phyloP scores from a whole-genome alignment of 2,113 vertebrate genomes.

The Poeciliopsis retropinna region DNA sequence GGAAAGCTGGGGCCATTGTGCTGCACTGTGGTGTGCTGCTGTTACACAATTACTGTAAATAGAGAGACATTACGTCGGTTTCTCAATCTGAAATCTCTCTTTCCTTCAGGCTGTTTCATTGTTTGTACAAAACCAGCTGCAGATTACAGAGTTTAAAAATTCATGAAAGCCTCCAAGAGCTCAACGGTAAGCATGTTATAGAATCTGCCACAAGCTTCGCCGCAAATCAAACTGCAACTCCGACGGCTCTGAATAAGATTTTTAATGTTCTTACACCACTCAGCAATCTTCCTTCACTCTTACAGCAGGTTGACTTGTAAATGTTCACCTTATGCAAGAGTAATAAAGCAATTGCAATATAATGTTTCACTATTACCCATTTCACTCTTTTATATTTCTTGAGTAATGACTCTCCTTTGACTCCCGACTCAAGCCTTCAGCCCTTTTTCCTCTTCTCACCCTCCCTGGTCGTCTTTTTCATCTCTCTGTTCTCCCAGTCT shows the following conservation, averaged over 20 bases:
- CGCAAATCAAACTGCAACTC: conserved; percentile 6
- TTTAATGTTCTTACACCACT: conserved; percentile 7
- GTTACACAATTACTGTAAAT: conserved; percentile 47
- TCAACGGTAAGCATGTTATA: not conserved
- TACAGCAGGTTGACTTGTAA: conserved; percentile 21
- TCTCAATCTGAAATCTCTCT: conserved; percentile 37
- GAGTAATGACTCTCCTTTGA: conserved; percentile 30
- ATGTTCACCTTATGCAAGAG: conserved; percentile 3
- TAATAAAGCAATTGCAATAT: conserved; percentile 12
- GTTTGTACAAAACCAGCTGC: conserved; percentile 23
- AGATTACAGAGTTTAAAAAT: conserved; percentile 29
- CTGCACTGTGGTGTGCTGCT: conserved; percentile 31
- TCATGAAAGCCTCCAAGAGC: conserved; percentile 18
- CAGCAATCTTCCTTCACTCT: conserved; percentile 25
- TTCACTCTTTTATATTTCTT: not conserved
- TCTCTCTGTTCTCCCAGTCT: conserved; percentile 11
- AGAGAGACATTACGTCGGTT: conserved; percentile 25
- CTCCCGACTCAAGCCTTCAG: conserved; percentile 6
- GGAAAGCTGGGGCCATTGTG: conserved; percentile 17
- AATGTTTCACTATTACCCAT: conserved; percentile 10
- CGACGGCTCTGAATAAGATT: conserved; percentile 2
- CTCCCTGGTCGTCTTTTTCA: not conserved
- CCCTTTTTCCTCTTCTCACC: too few species aligned
- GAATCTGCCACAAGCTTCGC: not conserved
- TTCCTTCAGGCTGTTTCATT: conserved; percentile 16